Evolutionary conservation across 2,888 invertebrate species (phyloP), one percentile per base, ranked within the genome.

Genomic region (Tachina grossa): DNA sequence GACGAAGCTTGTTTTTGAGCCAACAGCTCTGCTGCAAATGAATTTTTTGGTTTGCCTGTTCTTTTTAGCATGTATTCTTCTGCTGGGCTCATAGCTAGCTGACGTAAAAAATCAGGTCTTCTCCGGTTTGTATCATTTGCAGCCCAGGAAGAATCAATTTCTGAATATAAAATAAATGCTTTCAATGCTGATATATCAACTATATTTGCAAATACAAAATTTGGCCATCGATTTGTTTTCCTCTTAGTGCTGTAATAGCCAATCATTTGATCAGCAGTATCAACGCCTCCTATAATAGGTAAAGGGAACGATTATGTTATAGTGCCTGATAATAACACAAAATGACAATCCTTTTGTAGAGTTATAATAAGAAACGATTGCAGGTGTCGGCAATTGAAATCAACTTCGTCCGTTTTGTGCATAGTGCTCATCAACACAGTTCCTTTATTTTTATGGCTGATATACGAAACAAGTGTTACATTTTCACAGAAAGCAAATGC

Each of bases 101-200:
- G 43, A 39, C 61, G n/a, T 61, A 61, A 43, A 61, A 61, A 39
- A 1, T 61, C 41, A 61, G 61, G 43, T 43, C 39, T 61, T 61
- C 43, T 39, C 14, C 61, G 61, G 9, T 61, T 61, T 61, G n/a
- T 41, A 39, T 61, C 16, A 43, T 43, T 61, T 61, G 43, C 61
- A 43, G 61, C 61, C 61, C 61, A 41, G 43, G 61, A 61, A 61
- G 16, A 61, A 41, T 55, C 31, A 55, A 55, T 31, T 55, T 55
- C 22, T 16, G 55, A 5, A 55, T 31, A 55, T 13, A 55, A 55
- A 31, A 51, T 51, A 19, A 14, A 51, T 51, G 16, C 51, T 22
- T 22, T 55, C 19, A 31, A 61, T 61, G 61, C 61, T 4, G 61
- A 41, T 43, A 41, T 61, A 61, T n/a, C 61, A 39, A 61, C 43